Conservation (phyloP, 1,140 invertebrate genomes). For the Eurosta solidaginis region DNA sequence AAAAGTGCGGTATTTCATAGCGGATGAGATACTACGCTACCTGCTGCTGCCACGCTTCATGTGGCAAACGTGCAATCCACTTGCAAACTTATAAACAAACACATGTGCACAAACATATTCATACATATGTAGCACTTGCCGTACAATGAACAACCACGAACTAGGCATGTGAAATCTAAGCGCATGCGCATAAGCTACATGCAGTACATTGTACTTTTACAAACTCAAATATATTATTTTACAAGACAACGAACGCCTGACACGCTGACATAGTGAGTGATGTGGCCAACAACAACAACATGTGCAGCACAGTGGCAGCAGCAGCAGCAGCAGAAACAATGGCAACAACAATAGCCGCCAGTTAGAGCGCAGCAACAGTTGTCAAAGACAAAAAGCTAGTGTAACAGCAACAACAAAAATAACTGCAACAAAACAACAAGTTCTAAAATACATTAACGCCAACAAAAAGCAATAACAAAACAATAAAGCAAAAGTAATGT, state of each 20-base stretch:
- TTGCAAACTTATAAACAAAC: neutral
- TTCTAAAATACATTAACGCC: slow-evolving; percentile 11
- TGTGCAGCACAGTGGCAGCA: too few relatives aligned
- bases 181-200: neutral
- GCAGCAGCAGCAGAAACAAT: too few relatives aligned
- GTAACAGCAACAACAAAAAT: neutral
- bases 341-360: neutral
- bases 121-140: neutral
- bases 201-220: neutral
- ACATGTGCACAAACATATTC: neutral
- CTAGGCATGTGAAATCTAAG: neutral
- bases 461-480: neutral
- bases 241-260: neutral
- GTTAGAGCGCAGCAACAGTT: neutral
- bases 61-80: too few relatives aligned
- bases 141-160: neutral
- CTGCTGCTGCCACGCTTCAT: neutral
- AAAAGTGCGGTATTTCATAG: too few relatives aligned
- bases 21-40: neutral
- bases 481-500: neutral
- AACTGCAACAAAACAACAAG: neutral
- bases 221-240: neutral
- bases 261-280: slow-evolving; percentile 17
- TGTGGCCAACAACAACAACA: neutral
- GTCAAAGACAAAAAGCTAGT: slow-evolving; percentile 15